Base-by-base conservation (phyloP, 1,140 invertebrate species). In the Diabrotica undecimpunctata region DNA sequence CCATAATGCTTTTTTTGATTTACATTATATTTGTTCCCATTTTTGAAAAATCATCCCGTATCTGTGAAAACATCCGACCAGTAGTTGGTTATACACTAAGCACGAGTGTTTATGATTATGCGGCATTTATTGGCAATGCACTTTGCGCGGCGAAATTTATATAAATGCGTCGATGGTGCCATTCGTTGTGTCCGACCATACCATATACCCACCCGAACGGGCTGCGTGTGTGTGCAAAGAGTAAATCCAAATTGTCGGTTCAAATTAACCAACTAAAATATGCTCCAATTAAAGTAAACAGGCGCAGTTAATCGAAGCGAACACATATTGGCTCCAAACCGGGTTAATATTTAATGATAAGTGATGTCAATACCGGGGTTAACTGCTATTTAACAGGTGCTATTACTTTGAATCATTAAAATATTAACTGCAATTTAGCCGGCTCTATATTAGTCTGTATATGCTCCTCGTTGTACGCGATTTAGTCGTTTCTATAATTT, bases 281-380 rank as follows among this genome's bases (percentile, higher is more conserved):
- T 66, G 63, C 61, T 41, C 64, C 70, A 72, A 73, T 73, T 73
- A 73, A 73, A 73, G 66, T 69, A 70, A 73, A 73, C 68, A 72
- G 68, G 70, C 67, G 63, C 62, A 65, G 70, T 70, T 73, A 73
- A 73, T 73, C 71, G 70, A 72, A 68, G 72, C 67, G 66, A 70
- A 70, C 70, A 70, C 68, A 72, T 70, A 74, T 74, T 74, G 69
- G 62, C 64, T 66, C 59, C 59, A 51, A 67, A 66, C 61, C 56
- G 54, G 68, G 70, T 74, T 72, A 72, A 74, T 74, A 74, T 74
- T 74, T 74, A 74, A 74, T 71, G 70, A 67, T 72, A 74, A 74
- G 69, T 69, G 72, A 74, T 72, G 70, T 69, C 70, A 72, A 72
- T 71, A 66, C 70, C 56, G 52, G 70, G 70, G 70, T 72, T 74